Base-by-base conservation (phyloP, 2,888 invertebrate species). In the Deroplatys truncata region DNA sequence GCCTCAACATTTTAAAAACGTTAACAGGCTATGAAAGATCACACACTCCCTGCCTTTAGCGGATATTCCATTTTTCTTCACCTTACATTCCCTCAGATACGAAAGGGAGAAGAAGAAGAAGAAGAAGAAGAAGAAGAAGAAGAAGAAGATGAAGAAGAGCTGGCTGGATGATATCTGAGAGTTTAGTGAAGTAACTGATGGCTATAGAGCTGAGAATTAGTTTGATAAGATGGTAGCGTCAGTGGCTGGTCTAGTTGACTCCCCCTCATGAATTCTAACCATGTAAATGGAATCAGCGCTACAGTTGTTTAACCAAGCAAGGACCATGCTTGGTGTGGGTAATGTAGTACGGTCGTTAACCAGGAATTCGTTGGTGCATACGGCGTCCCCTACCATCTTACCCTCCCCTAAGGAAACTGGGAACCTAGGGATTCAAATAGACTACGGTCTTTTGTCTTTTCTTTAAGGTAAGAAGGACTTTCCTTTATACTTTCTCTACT, bases 231-330 rank as follows among this genome's bases (percentile, higher is more conserved):
- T 25, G 56, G 56, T 72, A 20, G 56, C 56, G 56, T 72, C 56
- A 25, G 43, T 43, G 13, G 43, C 43, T 43, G 43, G 43, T 43
- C 56, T 72, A 72, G 56, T 72, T 43, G 43, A 43, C 56, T 72
- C 56, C 56, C 56, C 56, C 85, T 28, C 85, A 85, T 85, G 85
- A 85, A 85, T 49, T 85, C 28, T 85, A 85, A 85, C 85, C 49
- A 28, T 85, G 84, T 84, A 84, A 84, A 84, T 84, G 56, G 56
- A 72, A 72, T 72, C 56, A 72, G 56, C 43, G 49, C 28, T 85
- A 85, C 85, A 85, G 85, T n/a, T 49, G 85, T 85, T 85, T 85
- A 85, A 15, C 85, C 85, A 85, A 85, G 85, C 56, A 49, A 85
- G 49, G 16, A 56, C 85, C 85, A 85, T 49, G 49, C 28, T 43